phyloP scores from a whole-genome alignment of 2,113 vertebrate species.

The Urocolius indicus region DNA sequence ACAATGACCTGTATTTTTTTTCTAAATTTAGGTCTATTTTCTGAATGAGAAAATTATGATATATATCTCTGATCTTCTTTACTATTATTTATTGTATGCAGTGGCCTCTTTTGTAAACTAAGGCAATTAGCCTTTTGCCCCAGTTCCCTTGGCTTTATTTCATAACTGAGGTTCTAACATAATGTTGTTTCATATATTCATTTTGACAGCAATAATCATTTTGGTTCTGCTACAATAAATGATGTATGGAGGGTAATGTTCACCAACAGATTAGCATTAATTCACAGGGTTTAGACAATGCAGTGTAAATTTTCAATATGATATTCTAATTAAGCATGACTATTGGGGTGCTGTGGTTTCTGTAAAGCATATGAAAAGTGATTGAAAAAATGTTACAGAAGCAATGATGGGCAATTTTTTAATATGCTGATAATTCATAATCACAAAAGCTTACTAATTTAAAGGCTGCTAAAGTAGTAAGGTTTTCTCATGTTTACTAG shows the following conservation, averaged over 20 bases:
- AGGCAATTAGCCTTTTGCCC: slow-evolving; percentile 66
- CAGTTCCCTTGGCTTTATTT: slow-evolving; percentile 46
- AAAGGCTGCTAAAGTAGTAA: slow-evolving; percentile 35
- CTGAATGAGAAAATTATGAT: slow-evolving; percentile 31
- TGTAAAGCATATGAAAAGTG: slow-evolving; percentile 28
- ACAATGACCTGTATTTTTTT: background rate
- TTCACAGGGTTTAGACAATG: background rate
- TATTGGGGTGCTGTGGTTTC: background rate
- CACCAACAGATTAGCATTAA: background rate
- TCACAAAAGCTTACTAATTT: slow-evolving; percentile 51
- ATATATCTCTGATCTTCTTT: slow-evolving; percentile 37
- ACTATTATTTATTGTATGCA: slow-evolving; percentile 40
- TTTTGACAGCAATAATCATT: slow-evolving; percentile 36
- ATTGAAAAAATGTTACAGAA: slow-evolving; percentile 1
- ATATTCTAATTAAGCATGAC: background rate
- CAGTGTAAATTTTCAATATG: background rate
- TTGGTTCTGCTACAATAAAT: slow-evolving; percentile 17
- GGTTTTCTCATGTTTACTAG: slow-evolving; percentile 56
- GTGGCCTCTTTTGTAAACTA: slow-evolving; percentile 39
- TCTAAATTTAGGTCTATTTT: slow-evolving; percentile 13
- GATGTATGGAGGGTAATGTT: background rate
- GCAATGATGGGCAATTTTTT: slow-evolving; percentile 57
- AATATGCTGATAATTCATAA: slow-evolving; percentile 65
- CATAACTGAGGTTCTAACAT: slow-evolving; percentile 3
- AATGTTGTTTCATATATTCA: slow-evolving; percentile 39